Base-by-base conservation (phyloP, 1,140 invertebrate species). In the Grapholita molesta region DNA sequence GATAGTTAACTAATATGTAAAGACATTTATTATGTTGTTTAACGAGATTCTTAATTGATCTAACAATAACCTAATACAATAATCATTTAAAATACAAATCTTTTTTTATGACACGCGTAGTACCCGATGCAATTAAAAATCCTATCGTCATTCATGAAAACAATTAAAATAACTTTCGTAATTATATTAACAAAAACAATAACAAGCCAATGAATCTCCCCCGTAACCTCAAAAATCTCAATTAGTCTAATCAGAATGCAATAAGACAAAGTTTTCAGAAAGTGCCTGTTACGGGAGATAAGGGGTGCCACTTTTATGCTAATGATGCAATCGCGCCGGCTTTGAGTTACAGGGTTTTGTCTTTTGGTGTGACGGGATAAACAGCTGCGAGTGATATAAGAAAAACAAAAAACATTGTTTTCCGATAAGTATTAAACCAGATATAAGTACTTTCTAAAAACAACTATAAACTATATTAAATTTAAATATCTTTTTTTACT, bases 211-310 rank as follows among this genome's bases (percentile, higher is more conserved):
- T 72, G 73, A 68, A 70, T 79, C 71, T 53, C 57, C 30, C 75
- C 75, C 75, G 73, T 80, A 79, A 82, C 84, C 78, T 79, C 66
- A 79, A 81, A 82, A 84, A 77, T 75, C 77, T 77, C 76, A 86
- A 87, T 86, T 84, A 86, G 71, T 79, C 79, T 87, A 88, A 87
- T 89, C 75, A 82, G 81, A 85, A 83, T 71, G 78, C 75, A 88
- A 90, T 85, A 82, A 85, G 77, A 85, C 79, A 79, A 89, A 90
- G 85, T 91, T 89, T 89, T 85, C 87, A 80, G 73, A 85, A 88
- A 87, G 73, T 84, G 86, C 76, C 86, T 88, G 88, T 68, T 73
- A 65, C 65, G 66, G 66, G 65, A 88, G 87, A 91, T 91, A 89
- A 91, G 86, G 84, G 82, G 77, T 70, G 70, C 35, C 71, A 83